Evolutionary conservation across 2,113 vertebrate genomes (phyloP).

Genomic region (Tupaia tana): DNA sequence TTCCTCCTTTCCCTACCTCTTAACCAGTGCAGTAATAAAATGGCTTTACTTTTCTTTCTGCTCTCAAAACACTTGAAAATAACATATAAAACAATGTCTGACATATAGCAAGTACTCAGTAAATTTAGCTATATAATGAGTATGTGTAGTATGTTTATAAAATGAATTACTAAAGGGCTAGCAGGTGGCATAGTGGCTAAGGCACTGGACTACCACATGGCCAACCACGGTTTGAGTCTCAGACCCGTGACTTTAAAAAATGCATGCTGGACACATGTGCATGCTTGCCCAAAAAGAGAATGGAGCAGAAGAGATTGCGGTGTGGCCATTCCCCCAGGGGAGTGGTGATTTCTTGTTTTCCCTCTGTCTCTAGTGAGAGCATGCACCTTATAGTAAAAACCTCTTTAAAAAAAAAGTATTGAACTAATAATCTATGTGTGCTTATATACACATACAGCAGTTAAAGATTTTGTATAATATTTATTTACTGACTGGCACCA

Average conservation of each 20-base stretch:
- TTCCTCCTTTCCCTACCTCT: not conserved
- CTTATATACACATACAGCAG: not conserved
- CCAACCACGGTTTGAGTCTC: too few species aligned
- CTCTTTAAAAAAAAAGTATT: not conserved
- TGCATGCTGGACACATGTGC: too few species aligned
- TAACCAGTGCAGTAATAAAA: not conserved
- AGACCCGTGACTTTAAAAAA: too few species aligned
- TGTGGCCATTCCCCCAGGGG: too few species aligned
- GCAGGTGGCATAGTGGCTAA: too few species aligned
- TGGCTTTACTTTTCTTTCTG: not conserved
- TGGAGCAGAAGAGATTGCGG: too few species aligned
- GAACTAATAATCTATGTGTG: not conserved
- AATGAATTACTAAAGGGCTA: not conserved
- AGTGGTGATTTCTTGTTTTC: too few species aligned
- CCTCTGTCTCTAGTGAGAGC: too few species aligned
- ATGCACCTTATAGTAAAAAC: too few species aligned
- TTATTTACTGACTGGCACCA: not conserved
- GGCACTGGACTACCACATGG: too few species aligned
- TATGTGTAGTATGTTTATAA: not conserved
- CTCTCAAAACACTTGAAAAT: conserved; percentile 26
- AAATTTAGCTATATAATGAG: not conserved
- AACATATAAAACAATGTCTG: not conserved
- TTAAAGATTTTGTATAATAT: conserved; percentile 1
- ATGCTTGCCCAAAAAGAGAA: too few species aligned
- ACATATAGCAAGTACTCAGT: not conserved